Evolutionary conservation across 2,888 invertebrate species (phyloP), one percentile per base, ranked within the genome.

Genomic region (Synergus umbraculus): DNA sequence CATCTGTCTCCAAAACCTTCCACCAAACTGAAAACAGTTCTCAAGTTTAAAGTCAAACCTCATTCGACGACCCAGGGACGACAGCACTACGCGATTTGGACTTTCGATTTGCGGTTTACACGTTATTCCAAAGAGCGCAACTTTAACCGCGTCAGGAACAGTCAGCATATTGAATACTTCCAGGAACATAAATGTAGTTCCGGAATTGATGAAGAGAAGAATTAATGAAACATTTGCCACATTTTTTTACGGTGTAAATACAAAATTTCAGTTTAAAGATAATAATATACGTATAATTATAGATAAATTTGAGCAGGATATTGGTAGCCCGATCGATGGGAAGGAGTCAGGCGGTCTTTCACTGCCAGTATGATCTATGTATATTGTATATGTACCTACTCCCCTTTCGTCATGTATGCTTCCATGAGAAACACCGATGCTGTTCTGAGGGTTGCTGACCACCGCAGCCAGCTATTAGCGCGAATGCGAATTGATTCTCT

Each of bases 1-100:
- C 90, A 91, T 90, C 91, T 87, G 87, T 84, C 88, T 86, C 85
- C 86, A 85, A 89, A 90, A 91, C 91, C 90, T 91, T 91, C 91
- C 91, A 90, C 89, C 86, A 85, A 86, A 87, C 86, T 89, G 79
- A 76, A 82, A 82, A 82, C 83, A 80, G 81, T 81, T 81, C 82
- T 79, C 78, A 83, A 84, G 82, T 82, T 84, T 84, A 82, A 84
- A 84, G 84, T 84, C 82, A 81, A 79, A 76, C 81, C 81, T 79
- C 84, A 83, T 83, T 84, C 83, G 84, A 83, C 82, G 82, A 81
- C 81, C 76, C 78, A 67, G 79, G 81, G 60, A 82, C 79, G 60
- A 82, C 81, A 73, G 78, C 81, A 80, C 81, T 81, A 81, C 81
- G 78, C 80, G 81, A 69, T 73, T 73, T 83, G 81, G 80, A 78